These are phyloP conservation scores for Nomada ferruginata DNA, from an alignment of 2,888 invertebrate species.

Conservation along the genomic window DNA sequence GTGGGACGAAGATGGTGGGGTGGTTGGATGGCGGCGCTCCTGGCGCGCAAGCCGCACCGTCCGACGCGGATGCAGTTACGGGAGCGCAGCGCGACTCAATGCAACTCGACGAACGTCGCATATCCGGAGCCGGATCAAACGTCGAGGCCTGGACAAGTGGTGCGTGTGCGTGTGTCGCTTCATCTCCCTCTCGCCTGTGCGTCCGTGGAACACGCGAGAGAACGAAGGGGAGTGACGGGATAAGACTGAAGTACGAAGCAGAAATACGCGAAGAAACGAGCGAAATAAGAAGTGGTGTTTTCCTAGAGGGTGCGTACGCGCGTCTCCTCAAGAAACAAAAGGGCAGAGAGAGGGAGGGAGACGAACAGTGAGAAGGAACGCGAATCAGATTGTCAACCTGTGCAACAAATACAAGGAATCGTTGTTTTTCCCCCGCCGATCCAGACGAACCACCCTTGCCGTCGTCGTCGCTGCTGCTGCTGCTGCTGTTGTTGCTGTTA, in stretches of 20 bases:
- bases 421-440: constrained; percentile 19
- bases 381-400: neutral
- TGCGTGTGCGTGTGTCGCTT: constrained; percentile 72
- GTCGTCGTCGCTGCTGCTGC: constrained; percentile 43
- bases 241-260: constrained; percentile 18
- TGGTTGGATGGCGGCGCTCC: constrained; percentile 82
- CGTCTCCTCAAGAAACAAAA: neutral
- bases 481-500: constrained; percentile 54
- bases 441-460: constrained; percentile 39
- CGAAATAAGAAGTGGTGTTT: constrained; percentile 30
- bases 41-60: constrained; percentile 82
- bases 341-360: neutral
- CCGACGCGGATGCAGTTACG: constrained; percentile 84
- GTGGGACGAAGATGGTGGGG: constrained; percentile 72
- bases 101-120: constrained; percentile 80
- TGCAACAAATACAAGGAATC: constrained; percentile 5
- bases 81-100: constrained; percentile 84
- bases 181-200: constrained; percentile 62
- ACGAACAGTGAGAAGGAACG: constrained; percentile 19
- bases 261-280: constrained; percentile 6
- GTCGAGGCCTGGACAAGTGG: constrained; percentile 73
- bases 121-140: constrained; percentile 77
- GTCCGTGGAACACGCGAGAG: constrained; percentile 61
- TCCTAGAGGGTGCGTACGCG: constrained; percentile 27
- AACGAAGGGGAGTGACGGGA: constrained; percentile 59